These are phyloP conservation scores for Eristalinus sepulchralis DNA, from an alignment of 2,888 invertebrate species.

Conservation along the genomic window DNA sequence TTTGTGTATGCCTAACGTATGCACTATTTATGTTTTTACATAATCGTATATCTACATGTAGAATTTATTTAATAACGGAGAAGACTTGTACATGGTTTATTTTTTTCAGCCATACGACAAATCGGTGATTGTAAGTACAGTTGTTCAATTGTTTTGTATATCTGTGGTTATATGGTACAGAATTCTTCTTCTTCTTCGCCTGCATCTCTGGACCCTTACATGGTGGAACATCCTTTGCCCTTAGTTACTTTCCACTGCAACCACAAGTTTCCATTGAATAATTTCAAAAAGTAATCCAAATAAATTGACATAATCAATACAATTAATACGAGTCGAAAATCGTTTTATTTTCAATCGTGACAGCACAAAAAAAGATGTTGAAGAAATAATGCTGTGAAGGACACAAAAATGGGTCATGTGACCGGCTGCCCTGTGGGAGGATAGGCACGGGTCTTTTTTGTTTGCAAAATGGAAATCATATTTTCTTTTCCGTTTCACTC, in stretches of 20 bases:
- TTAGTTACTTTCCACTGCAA: neutral
- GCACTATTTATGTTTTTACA: neutral
- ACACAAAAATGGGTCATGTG: neutral
- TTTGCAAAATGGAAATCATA: neutral
- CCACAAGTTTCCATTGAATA: neutral
- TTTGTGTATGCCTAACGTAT: neutral
- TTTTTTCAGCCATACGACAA: no score
- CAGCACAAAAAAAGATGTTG: neutral
- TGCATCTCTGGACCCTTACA: no score
- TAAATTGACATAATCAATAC: neutral
- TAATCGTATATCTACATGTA: no score
- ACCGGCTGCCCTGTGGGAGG: neutral
- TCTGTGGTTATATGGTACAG: no score
- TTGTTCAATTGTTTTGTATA: no score
- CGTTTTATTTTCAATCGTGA: neutral
- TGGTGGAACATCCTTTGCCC: no score
- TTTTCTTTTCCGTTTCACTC: neutral
- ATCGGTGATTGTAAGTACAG: no score
- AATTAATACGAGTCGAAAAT: neutral
- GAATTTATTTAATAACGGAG: no score
- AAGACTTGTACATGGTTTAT: no score
- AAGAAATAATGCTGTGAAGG: neutral
- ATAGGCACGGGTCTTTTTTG: neutral
- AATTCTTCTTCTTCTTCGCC: no score
- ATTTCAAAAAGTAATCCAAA: neutral